Evolutionary conservation across 2,888 invertebrate species (phyloP).

Genomic region (Drosophila antonietae): DNA sequence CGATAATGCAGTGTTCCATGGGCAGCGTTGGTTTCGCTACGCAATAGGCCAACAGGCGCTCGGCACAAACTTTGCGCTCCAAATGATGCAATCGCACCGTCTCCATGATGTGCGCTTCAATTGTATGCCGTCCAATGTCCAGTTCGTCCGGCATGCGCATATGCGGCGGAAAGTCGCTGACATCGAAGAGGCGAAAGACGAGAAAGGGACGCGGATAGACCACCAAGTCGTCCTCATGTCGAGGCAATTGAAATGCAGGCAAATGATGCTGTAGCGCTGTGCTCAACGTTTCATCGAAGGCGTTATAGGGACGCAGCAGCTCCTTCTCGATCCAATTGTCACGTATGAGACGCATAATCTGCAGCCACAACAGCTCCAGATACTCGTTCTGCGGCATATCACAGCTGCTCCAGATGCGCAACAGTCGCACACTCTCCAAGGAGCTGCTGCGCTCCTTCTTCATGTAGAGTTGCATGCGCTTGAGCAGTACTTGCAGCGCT

Average conservation of each 20-base stretch:
- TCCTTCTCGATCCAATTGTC: conserved; percentile 99
- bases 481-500: conserved; percentile 93
- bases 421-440: conserved; percentile 91
- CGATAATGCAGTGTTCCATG: conserved; percentile 98
- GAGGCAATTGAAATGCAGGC: conserved; percentile 85
- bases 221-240: conserved; percentile 86
- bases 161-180: conserved; percentile 96
- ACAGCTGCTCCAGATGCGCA: conserved; percentile 97
- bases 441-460: conserved; percentile 95
- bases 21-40: conserved; percentile 95
- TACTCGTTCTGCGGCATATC: conserved; percentile 94
- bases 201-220: conserved; percentile 96
- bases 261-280: conserved; percentile 98
- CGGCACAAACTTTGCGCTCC: conserved; percentile 97
- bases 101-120: conserved; percentile 97
- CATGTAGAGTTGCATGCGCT: conserved; percentile 95
- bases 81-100: conserved; percentile 93
- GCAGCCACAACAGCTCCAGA: conserved; percentile 97
- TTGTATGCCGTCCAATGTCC: conserved; percentile 97
- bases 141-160: conserved; percentile 97
- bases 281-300: conserved; percentile 96
- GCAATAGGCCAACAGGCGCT: conserved; percentile 93
- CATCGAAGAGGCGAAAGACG: conserved; percentile 98
- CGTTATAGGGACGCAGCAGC: conserved; percentile 96
- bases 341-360: conserved; percentile 93